Evolutionary conservation across 35 echinoderm and acorn worm genomes (phyloP), one percentile per base, ranked within the genome.

Genomic region (Ptychodera flava): DNA sequence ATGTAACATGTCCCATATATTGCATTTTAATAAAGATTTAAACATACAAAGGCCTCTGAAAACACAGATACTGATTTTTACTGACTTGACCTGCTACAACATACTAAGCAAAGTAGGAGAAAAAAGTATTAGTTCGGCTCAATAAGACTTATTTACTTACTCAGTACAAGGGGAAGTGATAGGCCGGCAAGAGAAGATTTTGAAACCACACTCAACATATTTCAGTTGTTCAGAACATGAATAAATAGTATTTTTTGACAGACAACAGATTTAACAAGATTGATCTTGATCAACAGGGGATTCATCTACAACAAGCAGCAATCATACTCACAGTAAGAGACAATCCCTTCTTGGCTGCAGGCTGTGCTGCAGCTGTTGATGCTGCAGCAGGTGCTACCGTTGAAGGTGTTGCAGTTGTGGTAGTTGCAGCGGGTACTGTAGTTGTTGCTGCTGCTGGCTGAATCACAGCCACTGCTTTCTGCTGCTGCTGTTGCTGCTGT

Each of bases 311-410:
- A n/a, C n/a, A n/a, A n/a, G n/a, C n/a, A n/a, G n/a, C n/a, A n/a
- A n/a, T n/a, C n/a, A n/a, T 64, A 89, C 91, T 93, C 83, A 97
- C 94, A 36, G 94, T 97, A 29, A 97, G 94, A 35, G 94, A 97
- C 33, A 97, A 83, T 76, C 86, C 89, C 79, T 97, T 97, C 89
- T 97, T 97, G 15, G 84, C 85, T 28, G 82, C 82, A 52, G 88
- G 35, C 45, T 64, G 45, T 22, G 45, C 45, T 64, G 45, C 45
- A 64, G 45, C 22, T 12, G 45, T 16, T 85, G 79, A 31, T 80
- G 16, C 84, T 37, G 31, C 37, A 1, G 35, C 83, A 38, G 35
- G 29, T 0, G 83, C 83, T 1, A n/a, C 30, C n/a, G 32, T 80
- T 80, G n/a, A 10, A 15, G 32, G 6, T 6, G 45, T 12, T n/a